Conservation (phyloP, 2,113 vertebrate genomes). For the Electrona antarctica region DNA sequence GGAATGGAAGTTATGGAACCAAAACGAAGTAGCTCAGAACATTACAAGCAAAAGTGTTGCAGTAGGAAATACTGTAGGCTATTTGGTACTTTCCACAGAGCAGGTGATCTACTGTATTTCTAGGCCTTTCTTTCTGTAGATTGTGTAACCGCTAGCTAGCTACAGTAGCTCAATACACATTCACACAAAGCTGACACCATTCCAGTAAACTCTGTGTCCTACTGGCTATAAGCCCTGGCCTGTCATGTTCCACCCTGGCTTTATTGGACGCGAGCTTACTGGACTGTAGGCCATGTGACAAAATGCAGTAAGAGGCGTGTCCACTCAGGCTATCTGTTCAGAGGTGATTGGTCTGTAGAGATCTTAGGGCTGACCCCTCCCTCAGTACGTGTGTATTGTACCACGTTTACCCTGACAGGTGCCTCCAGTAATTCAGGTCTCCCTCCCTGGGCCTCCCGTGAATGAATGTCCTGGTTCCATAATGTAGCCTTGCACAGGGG, state of each 20-base stretch:
- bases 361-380: conserved; percentile 34
- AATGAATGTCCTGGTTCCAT: conserved; percentile 10
- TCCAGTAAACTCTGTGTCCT: conserved; percentile 64
- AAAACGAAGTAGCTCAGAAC: not conserved
- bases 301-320: conserved; percentile 17
- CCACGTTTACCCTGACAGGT: conserved; percentile 3
- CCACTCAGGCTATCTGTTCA: not conserved
- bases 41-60: conserved; percentile 12
- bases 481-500: conserved; percentile 5
- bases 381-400: not conserved
- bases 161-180: conserved; percentile 2
- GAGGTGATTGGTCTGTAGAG: conserved; percentile 42
- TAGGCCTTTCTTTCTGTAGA: conserved; percentile 46
- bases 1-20: not conserved
- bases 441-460: conserved; percentile 39
- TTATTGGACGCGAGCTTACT: conserved; percentile 36
- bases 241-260: conserved; percentile 38
- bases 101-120: conserved; percentile 49
- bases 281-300: conserved; percentile 50
- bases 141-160: not conserved
- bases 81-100: not conserved
- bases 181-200: conserved; percentile 54
- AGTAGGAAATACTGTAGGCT: not conserved
- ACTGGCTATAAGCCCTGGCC: conserved; percentile 21
- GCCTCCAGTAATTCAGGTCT: conserved; percentile 17